phyloP scores from a whole-genome alignment of 2,888 invertebrate genomes.

The Pandemis cinnamomeana region DNA sequence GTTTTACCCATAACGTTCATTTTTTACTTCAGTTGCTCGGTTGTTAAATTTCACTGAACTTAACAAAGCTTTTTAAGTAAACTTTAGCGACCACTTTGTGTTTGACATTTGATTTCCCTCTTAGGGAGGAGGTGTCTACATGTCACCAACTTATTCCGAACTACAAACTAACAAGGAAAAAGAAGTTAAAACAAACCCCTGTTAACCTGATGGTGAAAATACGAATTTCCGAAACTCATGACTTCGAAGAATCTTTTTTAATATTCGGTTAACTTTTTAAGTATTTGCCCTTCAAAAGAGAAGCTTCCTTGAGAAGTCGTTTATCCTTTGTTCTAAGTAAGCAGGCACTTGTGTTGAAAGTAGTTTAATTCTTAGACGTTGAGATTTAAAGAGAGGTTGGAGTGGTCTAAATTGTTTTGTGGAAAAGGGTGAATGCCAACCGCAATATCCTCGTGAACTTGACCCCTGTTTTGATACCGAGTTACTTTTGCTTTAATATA shows the following conservation, averaged over 20 bases:
- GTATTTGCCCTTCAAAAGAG: conserved; percentile 33
- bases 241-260: conserved; percentile 22
- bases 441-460: conserved; percentile 24
- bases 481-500: conserved; percentile 3
- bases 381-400: conserved; percentile 17
- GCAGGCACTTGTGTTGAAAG: conserved; percentile 28
- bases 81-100: conserved; percentile 17
- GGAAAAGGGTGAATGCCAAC: conserved; percentile 33
- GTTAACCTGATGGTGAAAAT: conserved; percentile 18
- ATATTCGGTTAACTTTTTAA: conserved; percentile 30
- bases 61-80: conserved; percentile 14
- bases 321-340: conserved; percentile 23
- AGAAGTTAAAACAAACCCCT: conserved; percentile 20
- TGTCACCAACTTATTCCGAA: conserved; percentile 10
- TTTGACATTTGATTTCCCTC: conserved; percentile 36
- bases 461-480: conserved; percentile 3
- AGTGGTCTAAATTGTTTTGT: conserved; percentile 30
- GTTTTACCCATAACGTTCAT: not conserved
- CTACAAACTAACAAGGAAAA: conserved; percentile 24
- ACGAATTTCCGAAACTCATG: not conserved
- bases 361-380: conserved; percentile 28
- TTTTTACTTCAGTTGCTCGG: conserved; percentile 4
- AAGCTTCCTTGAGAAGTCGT: conserved; percentile 12
- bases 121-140: conserved; percentile 18
- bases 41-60: not conserved